Percentiles rank a stretch among this genome's conserved stretches.
phyloP scores from a whole-genome alignment of 2,797 vertebrate species.

The Anolis apletophallus region DNA sequence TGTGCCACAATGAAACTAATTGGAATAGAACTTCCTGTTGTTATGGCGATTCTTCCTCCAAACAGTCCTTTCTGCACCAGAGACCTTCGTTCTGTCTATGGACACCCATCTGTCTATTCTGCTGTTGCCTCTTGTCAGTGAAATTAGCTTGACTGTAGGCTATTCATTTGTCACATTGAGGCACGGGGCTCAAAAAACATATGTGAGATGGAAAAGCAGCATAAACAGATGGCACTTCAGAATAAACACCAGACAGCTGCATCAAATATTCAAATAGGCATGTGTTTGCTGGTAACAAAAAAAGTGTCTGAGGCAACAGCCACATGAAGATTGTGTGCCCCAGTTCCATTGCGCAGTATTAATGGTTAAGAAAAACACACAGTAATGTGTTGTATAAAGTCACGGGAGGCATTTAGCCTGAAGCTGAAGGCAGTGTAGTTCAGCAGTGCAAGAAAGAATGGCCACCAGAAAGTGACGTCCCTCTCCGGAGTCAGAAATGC shows the following conservation, averaged over 20 bases:
- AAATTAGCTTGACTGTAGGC: slow-evolving; percentile 75
- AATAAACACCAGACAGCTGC: slow-evolving; percentile 71
- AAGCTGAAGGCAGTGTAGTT: not conserved
- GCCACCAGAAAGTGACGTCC: not conserved
- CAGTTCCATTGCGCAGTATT: not conserved
- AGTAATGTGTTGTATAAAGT: not conserved
- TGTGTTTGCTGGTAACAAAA: slow-evolving; percentile 43
- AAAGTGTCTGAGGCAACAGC: not conserved
- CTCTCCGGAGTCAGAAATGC: not conserved
- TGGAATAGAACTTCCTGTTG: slow-evolving; percentile 66
- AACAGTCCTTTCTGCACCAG: slow-evolving; percentile 43
- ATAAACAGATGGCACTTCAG: slow-evolving; percentile 68
- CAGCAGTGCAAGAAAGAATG: not conserved
- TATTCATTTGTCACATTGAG: slow-evolving; percentile 79
- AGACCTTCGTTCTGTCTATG: slow-evolving; percentile 53
- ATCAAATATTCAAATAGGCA: slow-evolving; percentile 58
- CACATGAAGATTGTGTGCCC: no score
- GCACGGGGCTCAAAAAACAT: slow-evolving; percentile 48
- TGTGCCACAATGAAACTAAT: slow-evolving; percentile 70
- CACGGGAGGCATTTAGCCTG: not conserved
- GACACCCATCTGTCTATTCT: slow-evolving; percentile 76
- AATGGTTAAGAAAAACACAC: not conserved
- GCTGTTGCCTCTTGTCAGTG: slow-evolving; percentile 63
- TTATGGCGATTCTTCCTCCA: slow-evolving; percentile 72
- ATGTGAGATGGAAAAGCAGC: slow-evolving; percentile 38